A percentile compares a stretch with the other conserved stretches of the same genome.
Evolutionary conservation across 2,113 vertebrate genomes (phyloP).

Genomic region (Bufo gargarizans): DNA sequence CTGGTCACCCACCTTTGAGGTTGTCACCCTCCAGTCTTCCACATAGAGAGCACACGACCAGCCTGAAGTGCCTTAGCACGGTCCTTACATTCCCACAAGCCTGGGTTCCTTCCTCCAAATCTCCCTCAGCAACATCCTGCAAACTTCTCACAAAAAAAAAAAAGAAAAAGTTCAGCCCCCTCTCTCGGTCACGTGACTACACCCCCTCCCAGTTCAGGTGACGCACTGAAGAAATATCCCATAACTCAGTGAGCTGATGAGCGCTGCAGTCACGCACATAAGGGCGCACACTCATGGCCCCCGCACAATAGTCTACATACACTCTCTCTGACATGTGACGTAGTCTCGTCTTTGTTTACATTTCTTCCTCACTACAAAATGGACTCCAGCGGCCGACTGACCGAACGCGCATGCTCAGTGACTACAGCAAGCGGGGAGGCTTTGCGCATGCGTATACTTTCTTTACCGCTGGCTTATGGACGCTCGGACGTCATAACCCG

Average conservation of each 20-base stretch:
- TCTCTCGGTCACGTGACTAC: not conserved
- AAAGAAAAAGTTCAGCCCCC: not conserved
- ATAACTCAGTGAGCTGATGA: too few species aligned
- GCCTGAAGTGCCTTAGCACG: too few species aligned
- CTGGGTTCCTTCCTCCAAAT: not conserved
- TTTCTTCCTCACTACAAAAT: not conserved
- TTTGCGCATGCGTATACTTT: not conserved
- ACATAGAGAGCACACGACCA: too few species aligned
- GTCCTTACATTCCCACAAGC: not conserved
- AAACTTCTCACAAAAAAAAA: not conserved
- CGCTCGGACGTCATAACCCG: slow-evolving; percentile 10
- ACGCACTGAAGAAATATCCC: not conserved
- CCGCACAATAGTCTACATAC: too few species aligned
- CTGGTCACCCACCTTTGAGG: too few species aligned
- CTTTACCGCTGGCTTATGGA: not conserved
- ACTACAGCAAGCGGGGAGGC: not conserved
- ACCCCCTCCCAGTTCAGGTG: not conserved
- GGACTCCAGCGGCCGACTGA: not conserved
- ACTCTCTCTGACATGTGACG: not conserved
- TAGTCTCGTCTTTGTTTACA: not conserved
- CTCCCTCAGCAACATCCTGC: not conserved
- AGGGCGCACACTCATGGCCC: too few species aligned
- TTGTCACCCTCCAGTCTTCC: too few species aligned
- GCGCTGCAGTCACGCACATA: too few species aligned
- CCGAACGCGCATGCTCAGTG: not conserved